phyloP scores from a whole-genome alignment of 1,140 invertebrate species.

The Drosophila orosa region DNA sequence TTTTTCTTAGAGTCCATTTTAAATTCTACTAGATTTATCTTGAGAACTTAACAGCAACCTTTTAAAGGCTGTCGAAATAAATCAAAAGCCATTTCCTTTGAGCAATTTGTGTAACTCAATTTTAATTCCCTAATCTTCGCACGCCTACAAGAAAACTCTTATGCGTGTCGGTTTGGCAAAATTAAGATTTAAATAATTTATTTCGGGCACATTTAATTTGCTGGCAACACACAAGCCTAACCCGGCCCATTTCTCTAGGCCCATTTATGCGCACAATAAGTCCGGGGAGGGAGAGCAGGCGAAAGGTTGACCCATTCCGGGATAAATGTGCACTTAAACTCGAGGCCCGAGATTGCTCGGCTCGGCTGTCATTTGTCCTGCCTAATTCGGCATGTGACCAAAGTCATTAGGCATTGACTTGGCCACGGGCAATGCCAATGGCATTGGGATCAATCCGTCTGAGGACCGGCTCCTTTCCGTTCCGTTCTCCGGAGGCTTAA shows the following conservation, averaged over 20 bases:
- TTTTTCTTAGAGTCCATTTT: too few relatives aligned
- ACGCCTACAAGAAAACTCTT: background rate
- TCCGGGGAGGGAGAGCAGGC: background rate
- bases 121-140: background rate
- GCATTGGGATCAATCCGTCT: conserved; percentile 60
- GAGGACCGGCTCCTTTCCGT: background rate
- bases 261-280: conserved; percentile 28
- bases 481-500: conserved; percentile 17
- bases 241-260: conserved; percentile 10
- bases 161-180: conserved; percentile 6
- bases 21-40: background rate
- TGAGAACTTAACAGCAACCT: background rate
- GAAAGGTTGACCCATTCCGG: conserved; percentile 34
- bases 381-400: conserved; percentile 71
- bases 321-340: conserved; percentile 50
- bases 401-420: conserved; percentile 71
- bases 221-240: conserved; percentile 38
- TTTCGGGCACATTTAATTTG: conserved; percentile 52
- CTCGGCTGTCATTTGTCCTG: conserved; percentile 51
- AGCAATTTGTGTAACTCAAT: conserved; percentile 5
- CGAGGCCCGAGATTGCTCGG: conserved; percentile 34
- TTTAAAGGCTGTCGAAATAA: background rate
- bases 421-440: conserved; percentile 35
- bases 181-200: conserved; percentile 63
- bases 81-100: conserved; percentile 1